phyloP scores from a whole-genome alignment of 2,113 vertebrate species.

The Aphyosemion australe region DNA sequence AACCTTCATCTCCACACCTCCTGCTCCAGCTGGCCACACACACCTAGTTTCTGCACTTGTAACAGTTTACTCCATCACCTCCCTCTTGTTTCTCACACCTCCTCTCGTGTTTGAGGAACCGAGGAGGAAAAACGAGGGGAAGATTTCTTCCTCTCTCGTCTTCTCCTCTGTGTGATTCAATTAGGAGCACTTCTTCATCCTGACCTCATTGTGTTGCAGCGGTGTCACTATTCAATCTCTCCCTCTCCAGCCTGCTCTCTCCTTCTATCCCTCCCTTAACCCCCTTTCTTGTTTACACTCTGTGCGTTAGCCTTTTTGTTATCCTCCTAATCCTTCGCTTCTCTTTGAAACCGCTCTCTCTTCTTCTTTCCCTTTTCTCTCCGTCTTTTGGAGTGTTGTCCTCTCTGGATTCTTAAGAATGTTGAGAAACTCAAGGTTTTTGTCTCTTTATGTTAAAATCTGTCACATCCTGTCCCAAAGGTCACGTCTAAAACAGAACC shows the following conservation, averaged over 20 bases:
- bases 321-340: slow-evolving; percentile 66
- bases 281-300: slow-evolving; percentile 69
- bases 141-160: slow-evolving; percentile 17
- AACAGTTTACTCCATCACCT: not conserved
- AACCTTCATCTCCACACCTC: slow-evolving; percentile 35
- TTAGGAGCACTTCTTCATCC: slow-evolving; percentile 77
- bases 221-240: slow-evolving; percentile 78
- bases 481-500: no score
- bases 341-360: slow-evolving; percentile 41
- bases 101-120: slow-evolving; percentile 6
- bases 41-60: slow-evolving; percentile 4
- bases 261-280: slow-evolving; percentile 53
- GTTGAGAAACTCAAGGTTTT: slow-evolving; percentile 21
- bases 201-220: slow-evolving; percentile 77
- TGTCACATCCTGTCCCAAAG: not conserved
- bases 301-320: slow-evolving; percentile 65
- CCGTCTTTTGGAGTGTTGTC: slow-evolving; percentile 49
- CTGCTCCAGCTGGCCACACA: slow-evolving; percentile 15
- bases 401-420: slow-evolving; percentile 41
- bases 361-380: not conserved
- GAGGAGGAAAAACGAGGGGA: slow-evolving; percentile 9
- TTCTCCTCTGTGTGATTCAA: slow-evolving; percentile 75
- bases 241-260: slow-evolving; percentile 52
- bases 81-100: not conserved
- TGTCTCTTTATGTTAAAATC: not conserved